Evolutionary conservation across 2,113 vertebrate species (phyloP).

Genomic region (Chelonoidis abingdonii): DNA sequence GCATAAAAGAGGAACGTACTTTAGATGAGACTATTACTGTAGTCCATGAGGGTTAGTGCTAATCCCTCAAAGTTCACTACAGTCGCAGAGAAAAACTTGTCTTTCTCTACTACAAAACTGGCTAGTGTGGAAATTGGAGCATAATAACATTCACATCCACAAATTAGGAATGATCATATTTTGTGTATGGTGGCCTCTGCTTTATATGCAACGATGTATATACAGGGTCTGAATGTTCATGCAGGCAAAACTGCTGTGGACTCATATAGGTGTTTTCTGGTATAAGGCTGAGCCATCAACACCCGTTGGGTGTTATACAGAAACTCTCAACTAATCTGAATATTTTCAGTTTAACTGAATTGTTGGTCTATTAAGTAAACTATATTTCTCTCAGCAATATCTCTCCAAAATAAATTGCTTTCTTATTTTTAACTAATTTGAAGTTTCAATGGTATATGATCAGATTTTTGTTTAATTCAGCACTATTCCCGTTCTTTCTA

Average conservation of each 20-base stretch:
- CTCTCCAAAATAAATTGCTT: not conserved
- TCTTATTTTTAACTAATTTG: not conserved
- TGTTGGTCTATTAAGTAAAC: not conserved
- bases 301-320: not conserved
- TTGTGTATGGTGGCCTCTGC: not conserved
- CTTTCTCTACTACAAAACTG: conserved; percentile 3
- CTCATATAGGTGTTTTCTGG: not conserved
- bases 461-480: not conserved
- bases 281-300: not conserved
- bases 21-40: conserved; percentile 29
- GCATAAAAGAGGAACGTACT: conserved; percentile 69
- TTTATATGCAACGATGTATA: not conserved
- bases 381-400: not conserved
- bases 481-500: not conserved
- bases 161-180: conserved; percentile 21
- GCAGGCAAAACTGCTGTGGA: not conserved
- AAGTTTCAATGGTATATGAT: not conserved
- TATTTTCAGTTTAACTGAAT: not conserved
- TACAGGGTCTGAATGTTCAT: not conserved
- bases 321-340: not conserved
- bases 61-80: not conserved
- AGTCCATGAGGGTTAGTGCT: not conserved
- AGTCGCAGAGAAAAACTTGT: conserved; percentile 37
- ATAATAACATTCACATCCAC: conserved; percentile 2
- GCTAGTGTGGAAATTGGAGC: not conserved